A percentile compares a stretch with the other conserved stretches of the same genome.
phyloP scores from a whole-genome alignment of 2,888 invertebrate species.

The Poecilus cupreus region DNA sequence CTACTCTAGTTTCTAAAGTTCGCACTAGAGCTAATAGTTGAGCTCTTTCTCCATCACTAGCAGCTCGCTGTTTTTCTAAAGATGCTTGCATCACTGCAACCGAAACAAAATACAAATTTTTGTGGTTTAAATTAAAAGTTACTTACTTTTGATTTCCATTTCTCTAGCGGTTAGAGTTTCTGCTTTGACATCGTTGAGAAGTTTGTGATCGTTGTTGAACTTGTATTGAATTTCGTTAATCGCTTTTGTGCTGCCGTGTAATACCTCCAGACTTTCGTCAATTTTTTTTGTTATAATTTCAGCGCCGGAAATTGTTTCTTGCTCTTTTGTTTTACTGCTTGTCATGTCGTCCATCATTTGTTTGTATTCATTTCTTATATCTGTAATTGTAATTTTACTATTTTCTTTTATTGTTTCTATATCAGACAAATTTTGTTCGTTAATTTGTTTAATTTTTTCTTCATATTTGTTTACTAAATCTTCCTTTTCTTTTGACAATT shows the following conservation, averaged over 20 bases:
- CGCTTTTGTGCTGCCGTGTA: conserved; percentile 73
- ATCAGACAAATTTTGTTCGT: conserved; percentile 68
- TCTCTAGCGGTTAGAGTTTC: conserved; percentile 75
- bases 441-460: conserved; percentile 67
- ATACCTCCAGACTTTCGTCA: conserved; percentile 72
- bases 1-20: conserved; percentile 76
- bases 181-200: conserved; percentile 73
- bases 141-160: conserved; percentile 75
- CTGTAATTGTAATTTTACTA: conserved; percentile 73
- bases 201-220: conserved; percentile 72
- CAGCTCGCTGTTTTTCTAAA: conserved; percentile 75
- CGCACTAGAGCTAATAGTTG: conserved; percentile 75
- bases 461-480: conserved; percentile 67
- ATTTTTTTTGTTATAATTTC: conserved; percentile 74
- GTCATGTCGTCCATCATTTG: conserved; percentile 78
- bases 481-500: conserved; percentile 65
- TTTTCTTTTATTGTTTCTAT: conserved; percentile 75
- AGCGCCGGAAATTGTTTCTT: conserved; percentile 74
- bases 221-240: conserved; percentile 74
- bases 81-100: conserved; percentile 75
- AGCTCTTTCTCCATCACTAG: conserved; percentile 75
- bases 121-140: too few species aligned
- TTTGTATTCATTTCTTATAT: conserved; percentile 74
- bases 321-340: conserved; percentile 75
- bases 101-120: background rate